phyloP scores from a whole-genome alignment of 2,113 vertebrate species.

The Macrotus californicus region DNA sequence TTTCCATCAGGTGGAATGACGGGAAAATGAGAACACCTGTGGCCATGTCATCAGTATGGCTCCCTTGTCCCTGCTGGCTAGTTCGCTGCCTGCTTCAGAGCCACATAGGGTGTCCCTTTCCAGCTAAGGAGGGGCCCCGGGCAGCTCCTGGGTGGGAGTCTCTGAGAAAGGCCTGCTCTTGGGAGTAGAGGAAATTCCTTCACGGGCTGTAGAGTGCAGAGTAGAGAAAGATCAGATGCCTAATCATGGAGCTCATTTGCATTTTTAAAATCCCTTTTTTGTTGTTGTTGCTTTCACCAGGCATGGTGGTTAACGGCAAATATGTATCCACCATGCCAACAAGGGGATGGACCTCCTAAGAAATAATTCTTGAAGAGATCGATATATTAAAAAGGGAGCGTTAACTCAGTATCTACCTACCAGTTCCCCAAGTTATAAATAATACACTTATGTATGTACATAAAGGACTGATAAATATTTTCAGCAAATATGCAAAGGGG shows the following conservation, averaged over 20 bases:
- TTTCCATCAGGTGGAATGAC: background rate
- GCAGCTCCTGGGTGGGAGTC: background rate
- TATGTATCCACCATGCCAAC: background rate
- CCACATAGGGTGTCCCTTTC: background rate
- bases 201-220: background rate
- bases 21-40: background rate
- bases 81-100: background rate
- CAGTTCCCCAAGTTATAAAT: background rate
- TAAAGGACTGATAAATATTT: background rate
- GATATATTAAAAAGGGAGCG: background rate
- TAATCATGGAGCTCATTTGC: background rate
- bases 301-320: background rate
- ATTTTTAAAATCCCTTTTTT: background rate
- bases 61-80: background rate
- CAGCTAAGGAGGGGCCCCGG: background rate
- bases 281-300: background rate
- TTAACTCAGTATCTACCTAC: background rate
- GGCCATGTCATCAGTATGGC: too few species aligned
- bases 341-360: background rate
- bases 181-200: background rate
- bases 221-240: background rate
- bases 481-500: background rate
- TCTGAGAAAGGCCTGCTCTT: background rate
- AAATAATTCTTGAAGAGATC: background rate
- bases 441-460: background rate